phyloP scores from a whole-genome alignment of 1,140 invertebrate species.

The Meloidogyne exigua region DNA sequence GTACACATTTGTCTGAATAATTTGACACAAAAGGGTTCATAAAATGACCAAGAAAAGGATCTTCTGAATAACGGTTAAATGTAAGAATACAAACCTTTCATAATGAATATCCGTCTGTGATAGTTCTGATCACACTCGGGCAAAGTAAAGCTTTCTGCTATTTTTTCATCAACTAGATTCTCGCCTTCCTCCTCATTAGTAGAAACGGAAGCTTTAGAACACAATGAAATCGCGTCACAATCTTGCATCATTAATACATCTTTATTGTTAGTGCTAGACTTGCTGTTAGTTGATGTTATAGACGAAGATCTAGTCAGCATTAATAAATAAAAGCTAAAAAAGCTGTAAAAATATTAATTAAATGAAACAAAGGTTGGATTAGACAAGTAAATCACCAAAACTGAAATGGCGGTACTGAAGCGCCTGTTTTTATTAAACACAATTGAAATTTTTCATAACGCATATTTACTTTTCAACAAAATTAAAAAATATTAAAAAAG shows the following conservation, averaged over 20 bases:
- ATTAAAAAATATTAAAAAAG: background rate
- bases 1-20: no score
- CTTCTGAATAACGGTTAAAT: no score
- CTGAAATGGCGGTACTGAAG: no score
- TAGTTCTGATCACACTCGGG: background rate
- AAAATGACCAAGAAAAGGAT: no score
- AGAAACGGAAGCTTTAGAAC: background rate
- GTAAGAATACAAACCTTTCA: slow-evolving; percentile 8
- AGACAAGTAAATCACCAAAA: no score
- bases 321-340: no score
- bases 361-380: no score
- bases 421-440: no score
- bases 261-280: background rate
- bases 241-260: background rate
- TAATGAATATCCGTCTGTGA: slow-evolving; percentile 16
- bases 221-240: slow-evolving; percentile 3
- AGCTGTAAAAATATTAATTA: no score
- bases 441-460: no score
- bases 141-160: background rate
- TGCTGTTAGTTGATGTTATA: background rate
- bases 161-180: background rate
- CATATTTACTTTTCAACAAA: background rate
- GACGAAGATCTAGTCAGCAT: background rate
- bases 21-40: no score
- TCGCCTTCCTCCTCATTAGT: background rate